Percentiles rank a stretch among this genome's conserved stretches.
These are phyloP conservation scores for Oncorhynchus mykiss DNA, from an alignment of 2,113 vertebrate species.

Conservation along the genomic window DNA sequence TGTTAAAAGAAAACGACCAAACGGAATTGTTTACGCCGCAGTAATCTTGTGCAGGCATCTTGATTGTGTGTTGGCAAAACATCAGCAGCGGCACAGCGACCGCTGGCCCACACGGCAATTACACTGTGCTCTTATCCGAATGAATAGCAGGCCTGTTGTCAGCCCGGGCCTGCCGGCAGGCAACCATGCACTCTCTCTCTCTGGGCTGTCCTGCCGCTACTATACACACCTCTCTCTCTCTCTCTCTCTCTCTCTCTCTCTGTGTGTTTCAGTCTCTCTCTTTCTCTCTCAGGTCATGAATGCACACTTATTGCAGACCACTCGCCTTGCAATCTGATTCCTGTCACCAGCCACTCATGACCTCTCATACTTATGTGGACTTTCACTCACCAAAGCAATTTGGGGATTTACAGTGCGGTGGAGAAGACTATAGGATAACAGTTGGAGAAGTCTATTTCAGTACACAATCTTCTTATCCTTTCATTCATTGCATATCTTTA, in stretches of 20 bases:
- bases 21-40: conserved; percentile 61
- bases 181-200: background rate
- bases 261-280: background rate
- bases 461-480: too few relatives aligned
- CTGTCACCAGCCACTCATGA: too few relatives aligned
- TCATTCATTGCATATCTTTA: too few relatives aligned
- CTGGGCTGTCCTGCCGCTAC: too few relatives aligned
- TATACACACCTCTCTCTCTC: background rate
- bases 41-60: conserved; percentile 66
- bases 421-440: background rate
- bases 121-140: conserved; percentile 52
- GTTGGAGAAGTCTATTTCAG: conserved; percentile 7
- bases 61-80: conserved; percentile 67
- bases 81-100: conserved; percentile 55
- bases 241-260: too few relatives aligned
- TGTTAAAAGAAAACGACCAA: conserved; percentile 16
- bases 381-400: too few relatives aligned
- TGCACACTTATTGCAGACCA: background rate
- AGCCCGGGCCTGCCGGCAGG: background rate
- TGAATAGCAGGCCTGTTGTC: conserved; percentile 42
- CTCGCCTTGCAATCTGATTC: too few relatives aligned
- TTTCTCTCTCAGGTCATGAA: background rate
- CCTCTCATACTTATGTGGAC: background rate
- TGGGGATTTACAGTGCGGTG: too few relatives aligned
- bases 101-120: conserved; percentile 37